Evolutionary conservation across 2,113 vertebrate species (phyloP).

Genomic region (Amphilophus citrinellus): DNA sequence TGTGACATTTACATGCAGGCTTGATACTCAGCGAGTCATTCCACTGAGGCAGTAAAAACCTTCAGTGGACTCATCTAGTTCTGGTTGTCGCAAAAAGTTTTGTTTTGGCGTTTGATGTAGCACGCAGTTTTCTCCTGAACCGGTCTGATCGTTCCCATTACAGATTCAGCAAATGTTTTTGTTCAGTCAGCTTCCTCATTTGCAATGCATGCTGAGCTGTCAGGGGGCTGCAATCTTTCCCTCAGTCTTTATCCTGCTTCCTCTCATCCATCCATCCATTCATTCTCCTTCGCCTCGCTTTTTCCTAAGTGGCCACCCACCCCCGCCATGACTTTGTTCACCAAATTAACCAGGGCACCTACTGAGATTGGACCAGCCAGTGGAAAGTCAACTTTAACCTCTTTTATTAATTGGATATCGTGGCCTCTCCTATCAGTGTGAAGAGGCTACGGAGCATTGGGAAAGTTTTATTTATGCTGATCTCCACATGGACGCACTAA

Average conservation of each 20-base stretch:
- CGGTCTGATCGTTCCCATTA: slow-evolving; percentile 49
- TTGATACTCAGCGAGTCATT: background rate
- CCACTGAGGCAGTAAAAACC: background rate
- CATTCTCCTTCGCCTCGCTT: slow-evolving; percentile 33
- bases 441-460: slow-evolving; percentile 24
- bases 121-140: slow-evolving; percentile 16
- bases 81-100: slow-evolving; percentile 10
- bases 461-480: slow-evolving; percentile 44
- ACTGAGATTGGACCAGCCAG: slow-evolving; percentile 59
- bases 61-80: slow-evolving; percentile 10
- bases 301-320: slow-evolving; percentile 54
- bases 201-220: slow-evolving; percentile 64
- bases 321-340: slow-evolving; percentile 64
- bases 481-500: background rate
- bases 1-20: slow-evolving; percentile 4
- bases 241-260: slow-evolving; percentile 57
- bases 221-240: slow-evolving; percentile 54
- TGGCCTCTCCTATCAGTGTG: slow-evolving; percentile 48
- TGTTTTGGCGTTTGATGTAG: slow-evolving; percentile 31
- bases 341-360: slow-evolving; percentile 62
- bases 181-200: slow-evolving; percentile 63
- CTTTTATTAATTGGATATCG: slow-evolving; percentile 67
- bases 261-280: slow-evolving; percentile 63
- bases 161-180: slow-evolving; percentile 61
- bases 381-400: slow-evolving; percentile 67